These are phyloP conservation scores for Myotis davidii DNA, from an alignment of 2,113 vertebrate genomes.

Conservation along the genomic window DNA sequence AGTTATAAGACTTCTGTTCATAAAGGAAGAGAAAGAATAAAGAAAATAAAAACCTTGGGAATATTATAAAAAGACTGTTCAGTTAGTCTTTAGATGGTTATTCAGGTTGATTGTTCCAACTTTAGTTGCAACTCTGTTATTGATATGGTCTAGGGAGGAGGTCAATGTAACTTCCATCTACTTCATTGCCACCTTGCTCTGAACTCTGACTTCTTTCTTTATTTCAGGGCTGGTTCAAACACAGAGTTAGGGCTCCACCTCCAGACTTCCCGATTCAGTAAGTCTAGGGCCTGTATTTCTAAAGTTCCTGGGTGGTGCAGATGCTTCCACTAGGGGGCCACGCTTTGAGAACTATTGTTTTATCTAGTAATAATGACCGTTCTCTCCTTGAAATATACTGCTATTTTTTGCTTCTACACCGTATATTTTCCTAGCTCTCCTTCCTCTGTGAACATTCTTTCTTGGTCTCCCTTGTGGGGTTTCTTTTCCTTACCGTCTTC, in stretches of 20 bases:
- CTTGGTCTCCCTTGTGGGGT: neutral
- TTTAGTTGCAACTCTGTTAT: neutral
- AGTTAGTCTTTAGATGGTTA: neutral
- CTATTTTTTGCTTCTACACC: neutral
- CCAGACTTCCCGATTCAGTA: neutral
- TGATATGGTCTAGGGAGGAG: neutral
- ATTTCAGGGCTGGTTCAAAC: constrained; percentile 1
- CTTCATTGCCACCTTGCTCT: neutral
- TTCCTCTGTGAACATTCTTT: neutral
- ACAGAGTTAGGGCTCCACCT: neutral
- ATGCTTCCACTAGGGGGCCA: neutral
- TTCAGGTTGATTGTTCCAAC: neutral
- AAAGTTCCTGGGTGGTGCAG: neutral
- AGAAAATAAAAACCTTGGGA: too few species aligned
- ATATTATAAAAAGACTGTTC: neutral
- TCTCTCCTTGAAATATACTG: neutral
- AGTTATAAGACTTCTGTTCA: neutral
- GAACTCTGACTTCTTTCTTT: neutral
- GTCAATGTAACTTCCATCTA: neutral
- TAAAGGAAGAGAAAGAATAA: too few species aligned
- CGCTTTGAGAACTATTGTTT: neutral
- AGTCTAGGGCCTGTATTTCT: neutral
- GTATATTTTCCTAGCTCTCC: neutral
- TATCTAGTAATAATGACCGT: neutral
- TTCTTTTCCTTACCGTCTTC: neutral